Percentiles rank a stretch among this genome's conserved stretches.
Conservation (phyloP, 2,797 vertebrate genomes). For the Melopsittacus undulatus region DNA sequence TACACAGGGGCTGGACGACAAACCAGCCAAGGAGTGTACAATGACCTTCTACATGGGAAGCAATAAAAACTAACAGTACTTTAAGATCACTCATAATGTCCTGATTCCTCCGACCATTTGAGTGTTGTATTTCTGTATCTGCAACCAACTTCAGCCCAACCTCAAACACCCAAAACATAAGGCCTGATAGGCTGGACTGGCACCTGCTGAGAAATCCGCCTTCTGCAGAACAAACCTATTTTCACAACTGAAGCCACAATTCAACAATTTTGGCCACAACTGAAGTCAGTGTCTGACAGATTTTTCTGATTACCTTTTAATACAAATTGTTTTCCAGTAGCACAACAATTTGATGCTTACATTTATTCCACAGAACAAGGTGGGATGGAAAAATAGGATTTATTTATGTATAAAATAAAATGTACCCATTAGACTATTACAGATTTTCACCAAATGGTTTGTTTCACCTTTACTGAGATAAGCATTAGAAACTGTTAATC, state of each 20-base stretch:
- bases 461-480: not conserved
- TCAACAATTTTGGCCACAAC: not conserved
- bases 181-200: not conserved
- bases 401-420: not conserved
- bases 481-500: not conserved
- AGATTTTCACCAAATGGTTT: not conserved
- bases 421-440: not conserved
- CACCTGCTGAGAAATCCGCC: not conserved
- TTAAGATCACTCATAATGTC: not conserved
- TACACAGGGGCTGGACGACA: fast-evolving
- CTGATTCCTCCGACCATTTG: not conserved
- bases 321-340: not conserved
- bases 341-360: not conserved
- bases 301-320: not conserved
- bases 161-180: not conserved
- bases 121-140: not conserved
- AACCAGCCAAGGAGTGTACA: not conserved
- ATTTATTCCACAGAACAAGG: not conserved
- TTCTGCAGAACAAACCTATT: not conserved
- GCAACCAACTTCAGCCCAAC: not conserved
- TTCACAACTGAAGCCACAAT: not conserved
- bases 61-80: not conserved
- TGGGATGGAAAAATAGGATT: not conserved
- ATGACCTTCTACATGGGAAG: not conserved
- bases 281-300: not conserved